These are phyloP conservation scores for Linnaemya tessellans DNA, from an alignment of 2,888 invertebrate species.

Conservation along the genomic window DNA sequence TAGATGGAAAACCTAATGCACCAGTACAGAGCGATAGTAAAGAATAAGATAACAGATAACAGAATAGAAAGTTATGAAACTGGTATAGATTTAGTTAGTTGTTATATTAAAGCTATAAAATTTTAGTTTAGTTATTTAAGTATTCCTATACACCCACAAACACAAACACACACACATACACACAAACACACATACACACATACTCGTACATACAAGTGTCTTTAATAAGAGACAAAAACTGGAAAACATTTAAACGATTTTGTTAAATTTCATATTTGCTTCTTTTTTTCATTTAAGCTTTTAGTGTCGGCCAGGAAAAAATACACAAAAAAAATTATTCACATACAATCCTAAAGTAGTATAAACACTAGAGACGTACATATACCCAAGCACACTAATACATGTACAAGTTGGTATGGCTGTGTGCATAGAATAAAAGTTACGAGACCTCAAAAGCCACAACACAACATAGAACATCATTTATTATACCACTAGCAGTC, in stretches of 20 bases:
- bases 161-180: no score
- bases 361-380: background rate
- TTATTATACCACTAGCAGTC: slow-evolving; percentile 71
- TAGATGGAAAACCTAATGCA: background rate
- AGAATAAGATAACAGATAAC: background rate
- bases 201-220: background rate
- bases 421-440: slow-evolving; percentile 68
- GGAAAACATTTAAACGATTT: slow-evolving; percentile 20
- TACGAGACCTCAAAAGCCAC: slow-evolving; percentile 71
- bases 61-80: background rate
- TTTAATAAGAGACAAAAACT: slow-evolving; percentile 6
- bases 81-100: background rate
- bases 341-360: background rate
- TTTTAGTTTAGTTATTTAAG: background rate
- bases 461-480: slow-evolving; percentile 72
- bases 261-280: slow-evolving; percentile 6
- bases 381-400: background rate
- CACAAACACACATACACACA: no score
- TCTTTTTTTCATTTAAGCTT: slow-evolving; percentile 59
- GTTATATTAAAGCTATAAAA: slow-evolving; percentile 27
- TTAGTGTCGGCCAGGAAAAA: slow-evolving; percentile 69
- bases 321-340: slow-evolving; percentile 40
- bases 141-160: no score
- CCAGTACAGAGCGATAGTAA: background rate
- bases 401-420: slow-evolving; percentile 12